phyloP scores from a whole-genome alignment of 1,140 invertebrate species.

The Drosophila sproati region DNA sequence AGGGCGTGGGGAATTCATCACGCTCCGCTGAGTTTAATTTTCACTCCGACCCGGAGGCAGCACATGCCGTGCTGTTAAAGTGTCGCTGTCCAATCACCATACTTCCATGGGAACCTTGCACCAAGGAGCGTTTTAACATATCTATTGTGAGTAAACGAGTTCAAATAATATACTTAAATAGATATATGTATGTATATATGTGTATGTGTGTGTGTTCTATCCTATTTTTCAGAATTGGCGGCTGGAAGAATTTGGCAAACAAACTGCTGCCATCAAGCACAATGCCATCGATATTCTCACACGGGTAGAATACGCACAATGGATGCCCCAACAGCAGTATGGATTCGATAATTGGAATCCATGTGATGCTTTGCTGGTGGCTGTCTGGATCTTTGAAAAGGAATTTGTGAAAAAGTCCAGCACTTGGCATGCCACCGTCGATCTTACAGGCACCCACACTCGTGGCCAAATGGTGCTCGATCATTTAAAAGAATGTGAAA shows the following conservation, averaged over 20 bases:
- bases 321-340: constrained; percentile 53
- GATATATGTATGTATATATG: neutral
- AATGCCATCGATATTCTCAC: constrained; percentile 86
- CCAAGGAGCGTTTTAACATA: constrained; percentile 82
- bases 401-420: constrained; percentile 70
- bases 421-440: constrained; percentile 86
- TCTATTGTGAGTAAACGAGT: constrained; percentile 84
- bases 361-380: constrained; percentile 87
- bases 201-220: neutral
- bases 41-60: constrained; percentile 91
- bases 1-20: constrained; percentile 89
- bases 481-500: constrained; percentile 85
- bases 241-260: constrained; percentile 59
- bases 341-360: constrained; percentile 84
- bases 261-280: constrained; percentile 29
- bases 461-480: constrained; percentile 88
- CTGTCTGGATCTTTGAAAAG: constrained; percentile 85
- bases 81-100: constrained; percentile 86
- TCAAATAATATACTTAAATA: neutral
- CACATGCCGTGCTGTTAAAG: constrained; percentile 88
- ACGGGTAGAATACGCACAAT: constrained; percentile 85
- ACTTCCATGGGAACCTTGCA: constrained; percentile 88
- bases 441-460: constrained; percentile 86
- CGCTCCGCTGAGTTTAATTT: constrained; percentile 93
- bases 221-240: constrained; percentile 86